These are phyloP conservation scores for Prionailurus viverrinus DNA, from an alignment of 2,113 vertebrate genomes.

Conservation along the genomic window DNA sequence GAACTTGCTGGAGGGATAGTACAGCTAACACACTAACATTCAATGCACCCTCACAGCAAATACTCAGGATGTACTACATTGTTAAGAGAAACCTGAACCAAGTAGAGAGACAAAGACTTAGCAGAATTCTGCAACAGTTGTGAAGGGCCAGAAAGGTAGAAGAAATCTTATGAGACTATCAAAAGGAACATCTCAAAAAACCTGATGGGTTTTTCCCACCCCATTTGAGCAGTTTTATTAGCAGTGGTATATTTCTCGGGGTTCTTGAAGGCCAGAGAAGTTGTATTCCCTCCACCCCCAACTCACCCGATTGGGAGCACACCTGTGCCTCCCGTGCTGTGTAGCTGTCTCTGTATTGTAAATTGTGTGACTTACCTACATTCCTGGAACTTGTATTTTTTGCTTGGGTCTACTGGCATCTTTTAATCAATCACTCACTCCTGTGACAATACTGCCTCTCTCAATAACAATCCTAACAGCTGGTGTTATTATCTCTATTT, in stretches of 20 bases:
- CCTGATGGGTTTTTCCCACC: background rate
- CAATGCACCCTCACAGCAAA: background rate
- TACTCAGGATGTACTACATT: background rate
- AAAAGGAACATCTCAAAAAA: background rate
- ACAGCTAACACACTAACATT: background rate
- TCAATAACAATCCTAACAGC: background rate
- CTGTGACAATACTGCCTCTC: background rate
- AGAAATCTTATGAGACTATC: background rate
- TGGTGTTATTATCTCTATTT: background rate
- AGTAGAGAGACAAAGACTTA: background rate
- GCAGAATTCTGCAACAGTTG: background rate
- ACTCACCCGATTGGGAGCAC: accelerated
- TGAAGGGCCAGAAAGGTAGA: background rate
- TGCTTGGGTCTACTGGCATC: background rate
- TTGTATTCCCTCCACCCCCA: too few species aligned
- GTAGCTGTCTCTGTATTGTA: background rate
- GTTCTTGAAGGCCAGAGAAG: background rate
- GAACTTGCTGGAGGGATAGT: background rate
- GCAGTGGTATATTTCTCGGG: background rate
- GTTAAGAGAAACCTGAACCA: background rate
- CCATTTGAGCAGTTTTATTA: background rate
- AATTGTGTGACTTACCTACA: background rate
- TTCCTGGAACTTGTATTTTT: background rate
- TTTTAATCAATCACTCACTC: background rate
- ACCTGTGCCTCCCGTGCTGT: background rate